Evolutionary conservation across 2,888 invertebrate species (phyloP), one percentile per base, ranked within the genome.

Genomic region (Onthophagus sagittarius): DNA sequence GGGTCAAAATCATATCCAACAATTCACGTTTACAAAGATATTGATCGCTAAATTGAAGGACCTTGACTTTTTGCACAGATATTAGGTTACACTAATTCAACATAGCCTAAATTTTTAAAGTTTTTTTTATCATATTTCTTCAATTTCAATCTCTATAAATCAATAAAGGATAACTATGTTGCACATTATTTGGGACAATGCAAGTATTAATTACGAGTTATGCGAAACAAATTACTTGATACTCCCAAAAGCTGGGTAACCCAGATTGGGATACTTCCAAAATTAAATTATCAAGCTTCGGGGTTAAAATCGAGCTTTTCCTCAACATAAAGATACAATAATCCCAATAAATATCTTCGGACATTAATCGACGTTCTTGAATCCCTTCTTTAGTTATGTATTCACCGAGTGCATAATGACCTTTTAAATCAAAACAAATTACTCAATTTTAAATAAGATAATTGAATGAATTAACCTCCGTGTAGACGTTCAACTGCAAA

Each of bases 401-500:
- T 15, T 63, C 71, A 5, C 75, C 75, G 15, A 75, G 71, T 11
- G 75, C 75, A 11, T 72, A 72, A 64, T 74, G 67, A 15, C 70
- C 71, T 71, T 13, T 63, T 63, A 67, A 5, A 1, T 23, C 13
- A 9, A 14, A 14, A 13, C 13, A 64, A 15, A 53, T 53, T 1
- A 53, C 1, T 53, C 6, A 53, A 53, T 53, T 53, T 53, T 53
- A 53, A 53, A 9, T 4, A 53, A 53, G 2, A n/a, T n/a, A 4
- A 9, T 53, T 53, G 23, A 3, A 3, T 2, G 23, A 23, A 23
- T 23, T 23, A 23, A 53, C 39, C 39, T 53, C 89, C 90, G 3
- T 90, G 90, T 74, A 92, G 81, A 74, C 90, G 88, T 83, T 92
- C 92, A 63, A 92, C 83, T 7, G 89, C 86, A 78, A 89, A 91